These are phyloP conservation scores for Lagria hirta DNA, from an alignment of 2,888 invertebrate species.

Conservation along the genomic window DNA sequence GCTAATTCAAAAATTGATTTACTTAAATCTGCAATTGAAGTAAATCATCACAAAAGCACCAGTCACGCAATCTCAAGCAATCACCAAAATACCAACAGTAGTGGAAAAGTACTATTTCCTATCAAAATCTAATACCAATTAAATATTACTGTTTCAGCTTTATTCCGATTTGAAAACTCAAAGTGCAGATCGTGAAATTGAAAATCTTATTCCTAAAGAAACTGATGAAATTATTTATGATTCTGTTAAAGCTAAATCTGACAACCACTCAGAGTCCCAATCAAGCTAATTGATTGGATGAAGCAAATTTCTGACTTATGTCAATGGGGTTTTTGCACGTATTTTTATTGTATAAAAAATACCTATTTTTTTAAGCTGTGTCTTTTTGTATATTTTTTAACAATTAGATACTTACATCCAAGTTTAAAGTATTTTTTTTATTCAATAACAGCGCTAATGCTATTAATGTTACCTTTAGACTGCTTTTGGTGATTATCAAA, in stretches of 20 bases:
- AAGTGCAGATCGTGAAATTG: slow-evolving; percentile 24
- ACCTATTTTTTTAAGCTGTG: slow-evolving; percentile 5
- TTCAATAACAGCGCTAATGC: no score
- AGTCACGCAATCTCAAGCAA: slow-evolving; percentile 33
- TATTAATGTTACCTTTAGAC: no score
- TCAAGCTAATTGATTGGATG: no score
- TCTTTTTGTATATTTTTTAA: no score
- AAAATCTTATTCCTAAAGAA: slow-evolving; percentile 37
- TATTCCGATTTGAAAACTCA: slow-evolving; percentile 15
- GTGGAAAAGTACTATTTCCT: slow-evolving; percentile 29
- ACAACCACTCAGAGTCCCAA: no score
- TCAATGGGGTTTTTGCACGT: no score
- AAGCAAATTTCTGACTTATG: no score
- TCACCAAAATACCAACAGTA: slow-evolving; percentile 27
- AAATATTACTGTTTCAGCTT: slow-evolving; percentile 21
- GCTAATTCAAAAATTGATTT: slow-evolving; percentile 67
- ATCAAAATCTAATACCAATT: not conserved
- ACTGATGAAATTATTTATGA: slow-evolving; percentile 43
- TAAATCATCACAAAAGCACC: slow-evolving; percentile 56
- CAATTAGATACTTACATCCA: no score
- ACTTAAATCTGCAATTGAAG: slow-evolving; percentile 69
- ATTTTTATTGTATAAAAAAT: slow-evolving; percentile 4
- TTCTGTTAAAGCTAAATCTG: slow-evolving; percentile 15
- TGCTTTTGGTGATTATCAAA: no score
- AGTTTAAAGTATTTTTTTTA: no score